Evolutionary conservation across 2,113 vertebrate species (phyloP), one percentile per base, ranked within the genome.

Genomic region (Tupaia chinensis): DNA sequence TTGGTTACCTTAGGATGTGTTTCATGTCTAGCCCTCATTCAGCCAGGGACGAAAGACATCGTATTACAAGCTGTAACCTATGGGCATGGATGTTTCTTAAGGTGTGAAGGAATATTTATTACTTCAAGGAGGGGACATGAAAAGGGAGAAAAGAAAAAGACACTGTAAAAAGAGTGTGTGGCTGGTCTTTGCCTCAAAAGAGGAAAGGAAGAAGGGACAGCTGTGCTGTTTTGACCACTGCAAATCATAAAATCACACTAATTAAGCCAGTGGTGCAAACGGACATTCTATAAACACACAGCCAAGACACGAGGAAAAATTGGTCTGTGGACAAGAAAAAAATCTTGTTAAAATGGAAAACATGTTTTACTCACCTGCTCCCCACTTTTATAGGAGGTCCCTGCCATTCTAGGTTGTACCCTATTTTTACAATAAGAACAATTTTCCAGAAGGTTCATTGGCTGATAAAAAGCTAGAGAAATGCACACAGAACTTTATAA

Each of bases 91-190:
- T 74, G 63, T 80, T 92, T 96, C 74, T 91, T 80, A 82, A 91
- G 82, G 76, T 93, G 60, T 94, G 73, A 96, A 96, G 74, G 76
- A 93, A 91, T 95, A 77, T 95, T 96, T 97, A 89, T 83, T 91
- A 95, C 91, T 97, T 97, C 96, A 97, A 96, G 96, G 92, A 70
- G 56, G 60, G 89, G 73, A 82, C 88, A 72, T 81, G 63, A 94
- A 92, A 96, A 73, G 27, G 10, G 7, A 32, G 61, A 23, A 9
- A 63, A n/a, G 2, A 0, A 2, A 76, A 56, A 81, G 87, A 85
- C 72, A 85, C 87, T 93, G 23, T 95, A 87, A 73, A 96, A 89
- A 89, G 79, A 29, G 69, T 81, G 32, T n/a, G 65, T 90, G 85
- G 34, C 60, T 88, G 60, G 65, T 70, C 65, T 95, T 93, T 76